Evolutionary conservation across 2,113 vertebrate species (phyloP).

Genomic region (Myxocyprinus asiaticus): DNA sequence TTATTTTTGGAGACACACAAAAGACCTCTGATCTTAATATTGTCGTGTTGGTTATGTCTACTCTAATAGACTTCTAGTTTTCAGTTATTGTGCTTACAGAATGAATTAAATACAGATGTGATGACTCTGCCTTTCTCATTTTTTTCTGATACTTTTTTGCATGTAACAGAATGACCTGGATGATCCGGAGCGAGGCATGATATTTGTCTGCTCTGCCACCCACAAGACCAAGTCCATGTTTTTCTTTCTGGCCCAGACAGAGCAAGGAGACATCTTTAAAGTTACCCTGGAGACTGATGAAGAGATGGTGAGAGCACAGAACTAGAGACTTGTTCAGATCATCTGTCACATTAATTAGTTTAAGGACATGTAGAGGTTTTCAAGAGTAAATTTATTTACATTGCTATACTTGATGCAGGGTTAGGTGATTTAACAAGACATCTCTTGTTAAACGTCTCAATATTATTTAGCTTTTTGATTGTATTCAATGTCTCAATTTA

Average conservation of each 20-base stretch:
- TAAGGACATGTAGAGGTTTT: neutral
- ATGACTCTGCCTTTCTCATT: neutral
- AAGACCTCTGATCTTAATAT: slow-evolving; percentile 66
- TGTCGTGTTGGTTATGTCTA: neutral
- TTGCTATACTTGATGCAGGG: neutral
- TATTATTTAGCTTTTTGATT: no score
- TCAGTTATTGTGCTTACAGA: neutral
- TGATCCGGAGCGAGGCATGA: slow-evolving; percentile 97
- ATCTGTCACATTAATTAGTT: neutral
- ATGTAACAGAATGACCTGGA: slow-evolving; percentile 90
- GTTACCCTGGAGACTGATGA: slow-evolving; percentile 98
- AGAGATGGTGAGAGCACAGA: slow-evolving; percentile 86
- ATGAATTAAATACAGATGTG: neutral
- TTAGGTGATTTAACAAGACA: no score
- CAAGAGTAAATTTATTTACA: neutral
- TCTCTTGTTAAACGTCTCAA: no score
- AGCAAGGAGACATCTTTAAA: slow-evolving; percentile 98
- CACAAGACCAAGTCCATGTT: slow-evolving; percentile 99
- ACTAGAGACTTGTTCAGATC: no score
- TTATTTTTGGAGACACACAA: slow-evolving; percentile 63
- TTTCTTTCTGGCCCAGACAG: slow-evolving; percentile 97
- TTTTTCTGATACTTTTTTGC: neutral
- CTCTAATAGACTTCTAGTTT: neutral
- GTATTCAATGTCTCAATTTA: no score
- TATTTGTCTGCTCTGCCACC: slow-evolving; percentile 97